Base-by-base conservation (phyloP, 2,113 vertebrate genomes). In the Athene noctua region DNA sequence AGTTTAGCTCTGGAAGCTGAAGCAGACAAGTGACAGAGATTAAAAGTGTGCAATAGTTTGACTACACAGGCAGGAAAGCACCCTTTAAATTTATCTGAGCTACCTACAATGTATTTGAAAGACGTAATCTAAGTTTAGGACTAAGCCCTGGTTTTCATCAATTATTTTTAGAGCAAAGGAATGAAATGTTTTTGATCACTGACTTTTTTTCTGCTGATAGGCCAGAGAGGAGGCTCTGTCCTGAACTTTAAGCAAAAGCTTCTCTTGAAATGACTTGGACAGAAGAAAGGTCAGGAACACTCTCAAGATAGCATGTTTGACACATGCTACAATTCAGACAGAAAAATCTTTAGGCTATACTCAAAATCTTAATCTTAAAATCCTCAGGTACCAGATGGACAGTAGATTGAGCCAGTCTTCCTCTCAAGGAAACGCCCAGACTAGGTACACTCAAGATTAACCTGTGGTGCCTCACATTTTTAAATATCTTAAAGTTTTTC, bases 1-100 rank as follows among this genome's bases (percentile, higher is more conserved):
- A 99, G 99, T 98, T 99, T 99, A 95, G 99, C 99, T 98, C 99
- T 98, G 96, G 99, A 99, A 86, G 99, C 99, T 99, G 97, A 93
- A 86, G 81, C 26, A 96, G 40, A 90, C 11, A 94, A 86, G 51
- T 30, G 54, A 92, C 22, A 96, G 52, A 91, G 30, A 38, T 96
- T 90, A 92, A 23, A 80, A 86, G 72, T 2, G 8, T 40, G 34
- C 23, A 63, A 17, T 15, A 2, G 0, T 63, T 67, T 63, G 25
- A 62, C 17, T 30, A 67, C n/a, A 73, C 5, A 84, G 7, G 42
- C 11, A 54, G 57, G 68, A 92, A 92, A 34, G 15, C 47, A 40
- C 10, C 78, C 22, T 58, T 36, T 87, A 51, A 38, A 79, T 74
- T 77, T 52, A 68, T 27, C 18, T 49, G 18, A 92, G 32, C 3